Conservation (phyloP, 2,888 invertebrate genomes). For the Thalpophila matura region DNA sequence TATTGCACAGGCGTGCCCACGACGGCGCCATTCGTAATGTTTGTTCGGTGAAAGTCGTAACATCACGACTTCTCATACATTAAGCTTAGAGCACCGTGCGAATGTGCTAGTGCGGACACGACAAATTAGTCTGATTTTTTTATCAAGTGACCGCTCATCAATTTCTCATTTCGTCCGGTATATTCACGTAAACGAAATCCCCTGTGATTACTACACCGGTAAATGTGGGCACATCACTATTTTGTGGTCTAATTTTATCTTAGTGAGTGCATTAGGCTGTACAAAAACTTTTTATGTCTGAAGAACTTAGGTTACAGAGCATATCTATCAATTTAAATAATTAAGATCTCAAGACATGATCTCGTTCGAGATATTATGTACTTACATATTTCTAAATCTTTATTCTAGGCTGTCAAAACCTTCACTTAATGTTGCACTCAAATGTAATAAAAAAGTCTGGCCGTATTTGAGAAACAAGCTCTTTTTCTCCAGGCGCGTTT, state of each 20-base stretch:
- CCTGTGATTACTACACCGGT: conserved; percentile 65
- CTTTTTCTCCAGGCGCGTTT: conserved; percentile 67
- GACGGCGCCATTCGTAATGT: conserved; percentile 81
- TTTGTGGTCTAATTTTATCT: conserved; percentile 36
- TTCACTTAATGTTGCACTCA: conserved; percentile 25
- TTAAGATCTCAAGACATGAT: conserved; percentile 10
- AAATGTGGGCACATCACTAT: conserved; percentile 58
- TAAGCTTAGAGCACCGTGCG: conserved; percentile 84
- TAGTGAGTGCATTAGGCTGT: conserved; percentile 23
- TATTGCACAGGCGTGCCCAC: conserved; percentile 65
- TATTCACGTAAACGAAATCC: conserved; percentile 63
- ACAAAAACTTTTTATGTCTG: neutral
- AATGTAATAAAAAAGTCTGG: conserved; percentile 45
- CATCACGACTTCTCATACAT: conserved; percentile 89
- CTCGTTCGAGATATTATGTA: neutral
- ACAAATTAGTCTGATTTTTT: conserved; percentile 76
- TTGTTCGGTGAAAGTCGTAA: conserved; percentile 85
- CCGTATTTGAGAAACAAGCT: conserved; percentile 65
- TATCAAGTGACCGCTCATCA: conserved; percentile 81
- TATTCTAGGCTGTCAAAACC: conserved; percentile 17
- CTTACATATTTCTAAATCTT: conserved; percentile 16
- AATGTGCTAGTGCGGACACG: conserved; percentile 75
- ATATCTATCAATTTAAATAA: conserved; percentile 8
- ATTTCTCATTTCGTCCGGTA: conserved; percentile 80
- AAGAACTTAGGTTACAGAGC: neutral